A percentile compares a stretch with the other conserved stretches of the same genome.
These are phyloP conservation scores for Eristalinus aeneus DNA, from an alignment of 2,888 invertebrate species.

Conservation along the genomic window DNA sequence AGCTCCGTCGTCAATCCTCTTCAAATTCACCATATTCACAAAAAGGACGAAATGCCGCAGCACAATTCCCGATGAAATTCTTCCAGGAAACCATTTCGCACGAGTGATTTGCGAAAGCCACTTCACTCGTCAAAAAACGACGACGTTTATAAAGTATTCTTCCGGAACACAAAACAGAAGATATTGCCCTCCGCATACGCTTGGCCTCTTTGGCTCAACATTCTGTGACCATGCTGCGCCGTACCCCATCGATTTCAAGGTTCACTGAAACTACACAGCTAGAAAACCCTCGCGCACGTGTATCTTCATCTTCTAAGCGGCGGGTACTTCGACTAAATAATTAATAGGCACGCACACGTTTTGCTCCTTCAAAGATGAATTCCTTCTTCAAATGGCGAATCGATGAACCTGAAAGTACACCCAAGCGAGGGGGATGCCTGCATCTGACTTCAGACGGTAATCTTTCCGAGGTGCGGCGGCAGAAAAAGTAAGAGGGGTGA, in stretches of 20 bases:
- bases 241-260: background rate
- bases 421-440: background rate
- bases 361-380: background rate
- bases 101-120: background rate
- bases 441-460: background rate
- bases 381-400: background rate
- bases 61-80: background rate
- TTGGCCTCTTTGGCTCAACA: background rate
- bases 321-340: constrained; percentile 10
- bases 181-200: background rate
- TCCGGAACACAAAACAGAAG: background rate
- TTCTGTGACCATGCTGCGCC: background rate
- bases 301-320: background rate
- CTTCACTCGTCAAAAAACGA: background rate
- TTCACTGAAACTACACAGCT: background rate
- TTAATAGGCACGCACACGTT: background rate
- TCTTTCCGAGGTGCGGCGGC: background rate
- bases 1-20: no score
- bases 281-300: background rate
- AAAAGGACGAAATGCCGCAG: background rate
- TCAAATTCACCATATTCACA: no score
- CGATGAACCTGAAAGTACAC: background rate
- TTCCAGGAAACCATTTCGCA: background rate
- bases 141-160: background rate
- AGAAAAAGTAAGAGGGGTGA: background rate